Conservation (phyloP, 2,113 vertebrate species). For the Cebidichthys violaceus region DNA sequence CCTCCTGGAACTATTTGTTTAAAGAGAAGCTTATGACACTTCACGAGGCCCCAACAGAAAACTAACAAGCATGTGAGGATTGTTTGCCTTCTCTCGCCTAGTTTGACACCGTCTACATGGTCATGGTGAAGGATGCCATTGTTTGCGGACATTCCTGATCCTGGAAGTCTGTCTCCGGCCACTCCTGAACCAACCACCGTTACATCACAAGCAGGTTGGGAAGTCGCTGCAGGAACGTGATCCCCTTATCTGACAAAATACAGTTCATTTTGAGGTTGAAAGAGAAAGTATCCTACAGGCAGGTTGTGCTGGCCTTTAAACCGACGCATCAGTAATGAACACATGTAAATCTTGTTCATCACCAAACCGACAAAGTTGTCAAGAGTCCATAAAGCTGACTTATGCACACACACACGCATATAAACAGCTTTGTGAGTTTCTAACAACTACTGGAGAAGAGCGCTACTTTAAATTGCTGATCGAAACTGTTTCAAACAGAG, state of each 20-base stretch:
- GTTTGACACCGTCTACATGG: background rate
- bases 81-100: background rate
- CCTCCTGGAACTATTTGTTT: background rate
- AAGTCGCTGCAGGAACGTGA: background rate
- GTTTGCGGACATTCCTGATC: background rate
- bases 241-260: background rate
- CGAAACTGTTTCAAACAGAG: slow-evolving; percentile 39
- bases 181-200: background rate
- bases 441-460: slow-evolving; percentile 26
- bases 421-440: slow-evolving; percentile 10
- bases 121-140: background rate
- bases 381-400: slow-evolving; percentile 3
- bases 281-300: background rate
- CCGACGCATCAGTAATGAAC: background rate
- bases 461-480: slow-evolving; percentile 38
- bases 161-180: background rate
- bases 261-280: background rate
- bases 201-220: background rate
- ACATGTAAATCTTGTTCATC: background rate
- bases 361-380: slow-evolving; percentile 1
- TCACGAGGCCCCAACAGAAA: background rate
- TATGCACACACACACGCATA: background rate
- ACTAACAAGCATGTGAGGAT: background rate
- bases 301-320: background rate
- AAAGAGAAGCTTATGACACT: background rate